phyloP scores from a whole-genome alignment of 2,113 vertebrate species.

The Brachionichthys hirsutus region DNA sequence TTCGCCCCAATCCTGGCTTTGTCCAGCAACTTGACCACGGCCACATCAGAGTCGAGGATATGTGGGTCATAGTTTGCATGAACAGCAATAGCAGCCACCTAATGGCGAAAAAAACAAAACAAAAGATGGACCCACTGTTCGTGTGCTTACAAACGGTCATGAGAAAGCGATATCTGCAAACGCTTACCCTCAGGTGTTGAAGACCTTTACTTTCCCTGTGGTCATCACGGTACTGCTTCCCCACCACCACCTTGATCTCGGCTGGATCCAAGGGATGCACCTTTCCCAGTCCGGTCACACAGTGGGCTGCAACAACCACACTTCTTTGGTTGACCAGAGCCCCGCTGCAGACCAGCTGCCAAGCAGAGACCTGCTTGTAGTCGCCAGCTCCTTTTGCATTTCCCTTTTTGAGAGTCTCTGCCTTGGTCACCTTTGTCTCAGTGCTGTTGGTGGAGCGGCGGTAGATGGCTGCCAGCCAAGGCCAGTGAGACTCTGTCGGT shows the following conservation, averaged over 20 bases:
- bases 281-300: slow-evolving; percentile 92
- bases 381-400: slow-evolving; percentile 26
- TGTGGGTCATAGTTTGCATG: slow-evolving; percentile 93
- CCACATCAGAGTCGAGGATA: slow-evolving; percentile 91
- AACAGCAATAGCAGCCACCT: slow-evolving; percentile 89
- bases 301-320: slow-evolving; percentile 91
- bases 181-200: slow-evolving; percentile 87
- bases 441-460: slow-evolving; percentile 70
- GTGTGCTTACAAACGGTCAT: background rate
- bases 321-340: slow-evolving; percentile 94
- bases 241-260: slow-evolving; percentile 88
- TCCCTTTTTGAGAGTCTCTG: slow-evolving; percentile 80
- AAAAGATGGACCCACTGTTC: background rate
- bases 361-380: slow-evolving; percentile 72
- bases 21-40: slow-evolving; percentile 90
- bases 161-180: background rate
- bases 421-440: slow-evolving; percentile 73
- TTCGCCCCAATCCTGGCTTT: slow-evolving; percentile 89
- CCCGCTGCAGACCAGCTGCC: slow-evolving; percentile 95
- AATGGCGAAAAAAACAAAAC: slow-evolving; percentile 12
- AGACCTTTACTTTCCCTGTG: slow-evolving; percentile 85
- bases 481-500: slow-evolving; percentile 83
- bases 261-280: slow-evolving; percentile 82
- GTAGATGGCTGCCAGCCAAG: slow-evolving; percentile 95
- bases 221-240: slow-evolving; percentile 89